Percentiles rank a stretch among this genome's conserved stretches.
Conservation (phyloP, 2,113 vertebrate species). For the Halichoerus grypus region DNA sequence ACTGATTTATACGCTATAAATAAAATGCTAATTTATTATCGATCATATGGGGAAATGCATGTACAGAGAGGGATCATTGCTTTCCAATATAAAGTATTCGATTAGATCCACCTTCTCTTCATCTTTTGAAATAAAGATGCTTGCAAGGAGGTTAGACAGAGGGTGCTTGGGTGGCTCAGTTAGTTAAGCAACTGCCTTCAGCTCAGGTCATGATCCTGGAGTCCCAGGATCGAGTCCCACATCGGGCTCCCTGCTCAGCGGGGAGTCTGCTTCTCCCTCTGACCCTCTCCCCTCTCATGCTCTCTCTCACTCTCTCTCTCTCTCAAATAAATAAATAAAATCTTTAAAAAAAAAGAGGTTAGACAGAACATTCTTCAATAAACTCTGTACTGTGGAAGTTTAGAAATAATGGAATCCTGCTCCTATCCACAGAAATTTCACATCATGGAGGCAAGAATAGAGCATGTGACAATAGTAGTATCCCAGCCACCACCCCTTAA, state of each 20-base stretch:
- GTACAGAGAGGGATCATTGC: conserved; percentile 37
- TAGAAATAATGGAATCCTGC: not conserved
- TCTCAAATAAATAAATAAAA: too few relatives aligned
- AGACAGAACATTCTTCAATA: not conserved
- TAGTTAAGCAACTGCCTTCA: too few relatives aligned
- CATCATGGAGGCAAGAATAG: not conserved
- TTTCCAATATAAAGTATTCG: conserved; percentile 59
- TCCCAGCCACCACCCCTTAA: not conserved
- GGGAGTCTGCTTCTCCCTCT: too few relatives aligned
- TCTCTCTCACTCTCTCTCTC: too few relatives aligned
- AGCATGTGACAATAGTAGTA: not conserved
- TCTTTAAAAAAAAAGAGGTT: not conserved
- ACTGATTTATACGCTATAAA: conserved; percentile 66
- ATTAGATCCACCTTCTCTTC: conserved; percentile 48
- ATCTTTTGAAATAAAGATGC: conserved; percentile 49
- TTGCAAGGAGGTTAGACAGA: not conserved
- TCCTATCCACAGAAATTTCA: not conserved
- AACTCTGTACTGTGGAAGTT: not conserved
- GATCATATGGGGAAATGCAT: not conserved
- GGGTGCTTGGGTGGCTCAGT: too few relatives aligned
- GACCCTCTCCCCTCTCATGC: too few relatives aligned
- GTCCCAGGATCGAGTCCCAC: too few relatives aligned
- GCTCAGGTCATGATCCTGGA: too few relatives aligned
- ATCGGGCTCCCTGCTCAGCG: too few relatives aligned
- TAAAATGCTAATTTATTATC: conserved; percentile 77